These are phyloP conservation scores for Erpornis zantholeuca DNA, from an alignment of 2,113 vertebrate genomes.

Conservation along the genomic window DNA sequence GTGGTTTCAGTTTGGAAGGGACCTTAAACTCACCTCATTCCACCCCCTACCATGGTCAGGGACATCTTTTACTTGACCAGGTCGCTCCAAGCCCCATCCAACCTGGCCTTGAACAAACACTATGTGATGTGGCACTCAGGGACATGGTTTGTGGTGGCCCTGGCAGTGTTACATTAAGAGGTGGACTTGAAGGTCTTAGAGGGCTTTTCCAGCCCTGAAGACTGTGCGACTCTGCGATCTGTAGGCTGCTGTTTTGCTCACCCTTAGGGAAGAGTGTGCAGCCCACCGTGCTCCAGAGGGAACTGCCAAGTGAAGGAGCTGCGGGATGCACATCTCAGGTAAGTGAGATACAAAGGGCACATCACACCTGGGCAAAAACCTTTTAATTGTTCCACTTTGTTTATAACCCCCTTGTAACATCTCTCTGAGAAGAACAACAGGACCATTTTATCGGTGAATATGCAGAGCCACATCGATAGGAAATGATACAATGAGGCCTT, in stretches of 20 bases:
- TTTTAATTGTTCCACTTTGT: not conserved
- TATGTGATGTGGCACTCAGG: accelerated
- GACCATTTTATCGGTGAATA: not conserved
- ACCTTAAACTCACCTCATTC: not conserved
- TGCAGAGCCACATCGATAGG: accelerated
- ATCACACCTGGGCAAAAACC: not conserved
- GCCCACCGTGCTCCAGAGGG: accelerated
- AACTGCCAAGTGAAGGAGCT: not conserved
- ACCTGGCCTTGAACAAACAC: not conserved
- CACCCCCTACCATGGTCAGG: not conserved
- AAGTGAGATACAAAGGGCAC: accelerated
- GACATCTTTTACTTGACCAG: not conserved
- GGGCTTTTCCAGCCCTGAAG: not conserved
- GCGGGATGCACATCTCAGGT: not conserved
- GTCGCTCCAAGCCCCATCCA: not conserved
- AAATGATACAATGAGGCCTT: not conserved
- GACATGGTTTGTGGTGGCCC: not conserved
- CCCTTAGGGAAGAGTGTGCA: not conserved
- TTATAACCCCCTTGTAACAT: not conserved
- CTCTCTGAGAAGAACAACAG: not conserved
- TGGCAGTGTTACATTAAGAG: not conserved
- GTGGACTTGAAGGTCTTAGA: not conserved
- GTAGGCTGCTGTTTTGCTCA: not conserved
- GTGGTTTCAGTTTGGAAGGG: not conserved
- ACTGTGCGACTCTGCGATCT: not conserved